Conservation (phyloP, 2,797 vertebrate species). For the Heliangelus exortis region DNA sequence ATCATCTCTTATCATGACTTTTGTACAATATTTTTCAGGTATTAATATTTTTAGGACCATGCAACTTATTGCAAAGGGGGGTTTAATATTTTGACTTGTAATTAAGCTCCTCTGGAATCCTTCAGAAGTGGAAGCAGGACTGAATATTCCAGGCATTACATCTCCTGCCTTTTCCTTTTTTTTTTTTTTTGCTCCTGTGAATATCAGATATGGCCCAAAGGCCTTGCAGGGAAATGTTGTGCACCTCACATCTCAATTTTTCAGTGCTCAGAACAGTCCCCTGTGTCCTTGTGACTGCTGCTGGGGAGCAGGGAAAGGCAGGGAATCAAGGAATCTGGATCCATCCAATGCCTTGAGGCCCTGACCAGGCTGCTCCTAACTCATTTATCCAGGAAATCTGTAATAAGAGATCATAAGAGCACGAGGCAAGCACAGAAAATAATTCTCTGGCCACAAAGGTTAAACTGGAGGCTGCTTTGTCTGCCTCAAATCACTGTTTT, state of each 20-base stretch:
- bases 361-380: not conserved
- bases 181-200: not conserved
- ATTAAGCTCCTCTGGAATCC: not conserved
- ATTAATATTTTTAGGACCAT: not conserved
- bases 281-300: not conserved
- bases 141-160: not conserved
- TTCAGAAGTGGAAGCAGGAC: not conserved
- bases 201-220: not conserved
- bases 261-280: not conserved
- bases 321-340: not conserved
- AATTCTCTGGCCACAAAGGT: not conserved
- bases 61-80: not conserved
- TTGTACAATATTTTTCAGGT: not conserved
- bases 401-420: not conserved
- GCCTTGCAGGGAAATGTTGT: not conserved
- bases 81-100: not conserved
- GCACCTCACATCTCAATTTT: not conserved
- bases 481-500: conserved; percentile 66
- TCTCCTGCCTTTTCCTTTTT: not conserved
- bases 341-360: not conserved
- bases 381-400: not conserved
- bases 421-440: not conserved
- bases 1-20: not conserved
- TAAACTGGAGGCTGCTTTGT: conserved; percentile 27
- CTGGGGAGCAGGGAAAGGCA: not conserved